Percentiles rank a stretch among this genome's conserved stretches.
Conservation (phyloP, 2,113 vertebrate species). For the Nycticebus coucang region DNA sequence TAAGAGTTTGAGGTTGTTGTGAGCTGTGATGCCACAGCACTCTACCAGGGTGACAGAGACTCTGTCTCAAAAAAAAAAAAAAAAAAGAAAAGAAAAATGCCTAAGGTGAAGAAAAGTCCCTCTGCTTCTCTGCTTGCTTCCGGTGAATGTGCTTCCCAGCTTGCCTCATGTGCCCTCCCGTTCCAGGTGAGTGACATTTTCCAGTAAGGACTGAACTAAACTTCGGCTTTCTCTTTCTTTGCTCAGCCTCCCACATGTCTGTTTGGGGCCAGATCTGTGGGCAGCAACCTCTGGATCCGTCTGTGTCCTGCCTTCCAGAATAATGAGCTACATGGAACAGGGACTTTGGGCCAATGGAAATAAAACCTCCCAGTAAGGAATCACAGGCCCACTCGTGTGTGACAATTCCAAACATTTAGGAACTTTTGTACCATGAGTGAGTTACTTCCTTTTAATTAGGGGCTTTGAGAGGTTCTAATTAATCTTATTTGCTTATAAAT, state of each 20-base stretch:
- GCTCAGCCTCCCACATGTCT: background rate
- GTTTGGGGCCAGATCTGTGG: rapidly evolving
- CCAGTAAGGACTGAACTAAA: background rate
- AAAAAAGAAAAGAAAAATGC: background rate
- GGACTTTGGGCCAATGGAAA: background rate
- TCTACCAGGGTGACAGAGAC: too few species aligned
- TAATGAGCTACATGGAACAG: background rate
- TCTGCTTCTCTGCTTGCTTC: background rate
- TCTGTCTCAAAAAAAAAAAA: too few species aligned
- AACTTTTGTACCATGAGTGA: conserved; percentile 35
- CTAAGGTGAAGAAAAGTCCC: conserved; percentile 12
- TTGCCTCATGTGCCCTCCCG: background rate
- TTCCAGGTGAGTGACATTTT: background rate
- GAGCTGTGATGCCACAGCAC: too few species aligned
- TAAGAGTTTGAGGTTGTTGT: too few species aligned
- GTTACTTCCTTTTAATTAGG: conserved; percentile 50
- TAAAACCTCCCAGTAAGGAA: background rate
- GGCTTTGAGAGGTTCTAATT: background rate
- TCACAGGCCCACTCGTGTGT: background rate
- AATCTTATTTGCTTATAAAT: conserved; percentile 31
- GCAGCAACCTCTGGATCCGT: background rate
- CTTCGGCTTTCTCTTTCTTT: background rate
- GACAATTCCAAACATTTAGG: conserved; percentile 17
- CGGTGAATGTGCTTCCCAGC: background rate
- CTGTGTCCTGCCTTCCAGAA: background rate